Evolutionary conservation across 2,113 vertebrate species (phyloP), one percentile per base, ranked within the genome.

Genomic region (Cheirogaleus medius): DNA sequence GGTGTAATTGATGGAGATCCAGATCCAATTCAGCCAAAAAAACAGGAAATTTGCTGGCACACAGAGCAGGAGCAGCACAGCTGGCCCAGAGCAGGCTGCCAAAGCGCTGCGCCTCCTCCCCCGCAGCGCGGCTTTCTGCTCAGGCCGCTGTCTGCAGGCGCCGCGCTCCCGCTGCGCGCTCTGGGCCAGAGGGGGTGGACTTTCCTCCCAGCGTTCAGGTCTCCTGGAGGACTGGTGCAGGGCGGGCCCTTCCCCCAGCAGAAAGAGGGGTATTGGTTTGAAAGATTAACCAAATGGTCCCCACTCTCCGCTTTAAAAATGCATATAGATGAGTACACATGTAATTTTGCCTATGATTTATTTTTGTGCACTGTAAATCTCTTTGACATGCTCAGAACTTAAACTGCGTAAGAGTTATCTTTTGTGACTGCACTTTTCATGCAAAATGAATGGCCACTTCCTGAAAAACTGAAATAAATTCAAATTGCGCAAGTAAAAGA

Each of bases 391-490:
- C n/a, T 77, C 27, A 83, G 86, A 88, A 95, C 34, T 78, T 73
- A n/a, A 81, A 78, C 69, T 64, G 54, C 0, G 0, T 47, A 54
- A 63, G 34, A 84, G 34, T 66, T 37, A 15, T 39, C 37, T 56
- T 71, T 71, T 73, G 54, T 39, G 86, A 66, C 14, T 77, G 54
- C 1, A 32, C 37, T 93, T 54, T 88, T 69, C 20, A 11, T 87
- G 37, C 47, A 74, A 69, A 91, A 52, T 34, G n/a, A 97, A 76
- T 11, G 82, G 49, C 27, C 20, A 17, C 74, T 93, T 91, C 60
- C 91, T 73, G 54, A 44, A 91, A 77, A 27, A 37, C 91, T 32
- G 88, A 91, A 97, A 76, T 32, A 52, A 88, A 90, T 88, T 77
- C 52, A 49, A 49, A 44, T 32, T 60, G 68, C 0, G 0, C 63